Base-by-base conservation (phyloP, 2,888 invertebrate genomes). In the Diabrotica balteata region DNA sequence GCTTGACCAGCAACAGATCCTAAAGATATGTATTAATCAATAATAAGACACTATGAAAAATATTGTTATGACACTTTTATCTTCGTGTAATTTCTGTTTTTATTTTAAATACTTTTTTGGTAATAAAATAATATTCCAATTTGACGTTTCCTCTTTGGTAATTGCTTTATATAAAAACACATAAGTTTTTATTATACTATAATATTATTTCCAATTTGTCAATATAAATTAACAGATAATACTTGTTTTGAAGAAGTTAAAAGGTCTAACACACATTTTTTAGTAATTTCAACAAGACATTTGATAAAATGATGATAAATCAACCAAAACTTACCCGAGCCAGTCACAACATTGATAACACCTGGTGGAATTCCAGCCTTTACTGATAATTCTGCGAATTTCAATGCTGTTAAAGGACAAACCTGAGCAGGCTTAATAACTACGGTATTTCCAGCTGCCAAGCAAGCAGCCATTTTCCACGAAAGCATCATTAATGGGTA, bases 401-500 rank as follows among this genome's bases (percentile, higher is more conserved):
- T 98, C 11, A 98, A 85, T 0, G 98, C 97, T 0, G 97, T 97
- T 42, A 98, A 85, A 0, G 98, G 97, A 65, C 95, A 96, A 0
- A 93, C 92, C 79, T 93, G 93, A 0, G 98, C 97, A 0, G 98
- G 98, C 84, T 98, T 98, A 83, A 97, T 94, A 0, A 98, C 91
- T 0, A 97, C 96, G 0, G 97, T 97, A 81, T 98, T 98, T 47
- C 98, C 98, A 8, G 97, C 97, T 0, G 97, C 97, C 57, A 98
- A 86, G 80, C 97, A 98, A 4, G 98, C 96, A 0, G 97, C 97
- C 96, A 97, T 96, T 84, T 98, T 98, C 97, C 97, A 98, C 0
- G 96, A 95, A 9, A 98, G 85, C 98, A 98, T 98, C 98, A 98
- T 98, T 8, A 98, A 86, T 0, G 98, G 98, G 83, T 98, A 98